These are phyloP conservation scores for Tragulus kanchil DNA, from an alignment of 2,113 vertebrate genomes.

Conservation along the genomic window DNA sequence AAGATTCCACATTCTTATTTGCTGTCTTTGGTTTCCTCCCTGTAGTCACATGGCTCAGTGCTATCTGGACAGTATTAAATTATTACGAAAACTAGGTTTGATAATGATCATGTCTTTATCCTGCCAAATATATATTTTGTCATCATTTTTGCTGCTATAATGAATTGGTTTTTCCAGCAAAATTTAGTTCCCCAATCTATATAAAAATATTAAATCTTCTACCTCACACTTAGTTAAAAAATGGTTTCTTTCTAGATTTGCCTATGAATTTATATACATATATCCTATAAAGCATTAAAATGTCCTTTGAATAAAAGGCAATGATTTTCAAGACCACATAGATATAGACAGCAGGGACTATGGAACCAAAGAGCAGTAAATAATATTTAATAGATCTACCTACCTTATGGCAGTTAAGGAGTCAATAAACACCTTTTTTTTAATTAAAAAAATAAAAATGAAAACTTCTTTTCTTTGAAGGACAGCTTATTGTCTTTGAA, in stretches of 20 bases:
- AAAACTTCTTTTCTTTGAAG: constrained; percentile 4
- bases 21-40: not conserved
- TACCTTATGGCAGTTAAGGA: not conserved
- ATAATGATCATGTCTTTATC: not conserved
- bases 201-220: constrained; percentile 7
- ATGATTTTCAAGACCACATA: not conserved
- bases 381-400: not conserved
- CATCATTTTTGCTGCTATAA: not conserved
- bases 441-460: not conserved
- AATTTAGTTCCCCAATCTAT: not conserved
- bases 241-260: constrained; percentile 9
- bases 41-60: not conserved
- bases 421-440: not conserved
- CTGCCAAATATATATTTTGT: not conserved
- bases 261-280: not conserved
- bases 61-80: not conserved
- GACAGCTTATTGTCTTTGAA: constrained; percentile 60
- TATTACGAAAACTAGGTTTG: not conserved
- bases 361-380: not conserved
- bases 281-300: not conserved
- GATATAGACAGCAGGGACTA: not conserved
- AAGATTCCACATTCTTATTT: not conserved
- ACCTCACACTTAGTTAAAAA: constrained; percentile 15
- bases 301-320: not conserved
- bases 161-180: not conserved